Conservation (phyloP, 1,140 invertebrate genomes). For the Eupristina koningsbergeri region DNA sequence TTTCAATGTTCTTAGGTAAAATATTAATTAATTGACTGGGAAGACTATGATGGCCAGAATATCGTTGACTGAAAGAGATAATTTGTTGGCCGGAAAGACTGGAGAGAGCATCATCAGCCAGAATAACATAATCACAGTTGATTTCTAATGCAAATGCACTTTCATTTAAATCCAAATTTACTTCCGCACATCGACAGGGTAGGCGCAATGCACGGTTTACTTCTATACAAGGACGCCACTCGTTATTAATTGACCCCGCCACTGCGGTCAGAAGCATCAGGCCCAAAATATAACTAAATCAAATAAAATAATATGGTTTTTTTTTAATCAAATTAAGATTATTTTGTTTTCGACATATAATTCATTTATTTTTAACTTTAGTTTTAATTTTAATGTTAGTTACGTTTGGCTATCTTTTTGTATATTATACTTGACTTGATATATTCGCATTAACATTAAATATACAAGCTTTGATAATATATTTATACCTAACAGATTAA, state of each 20-base stretch:
- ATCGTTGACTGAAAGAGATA: conserved; percentile 82
- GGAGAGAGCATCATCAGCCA: conserved; percentile 82
- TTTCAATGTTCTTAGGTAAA: conserved; percentile 77
- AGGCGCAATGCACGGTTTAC: conserved; percentile 78
- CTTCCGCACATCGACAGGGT: conserved; percentile 75
- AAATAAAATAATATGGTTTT: neutral
- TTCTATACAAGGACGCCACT: conserved; percentile 78
- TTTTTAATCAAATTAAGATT: no score
- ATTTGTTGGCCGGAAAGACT: conserved; percentile 84
- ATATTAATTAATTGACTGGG: conserved; percentile 71
- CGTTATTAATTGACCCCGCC: neutral
- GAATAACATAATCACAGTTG: conserved; percentile 89
- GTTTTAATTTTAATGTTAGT: no score
- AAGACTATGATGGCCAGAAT: conserved; percentile 84
- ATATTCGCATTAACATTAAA: no score
- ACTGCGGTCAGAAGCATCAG: neutral
- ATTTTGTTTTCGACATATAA: no score
- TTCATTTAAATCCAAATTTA: conserved; percentile 43
- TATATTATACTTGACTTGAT: no score
- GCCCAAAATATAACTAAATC: neutral
- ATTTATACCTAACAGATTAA: no score
- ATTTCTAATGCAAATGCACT: conserved; percentile 74
- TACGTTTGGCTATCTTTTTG: no score
- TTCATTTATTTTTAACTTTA: no score
- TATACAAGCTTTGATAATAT: no score